A percentile compares a stretch with the other conserved stretches of the same genome.
phyloP scores from a whole-genome alignment of 1,140 invertebrate genomes.

The Pararge aegeria region DNA sequence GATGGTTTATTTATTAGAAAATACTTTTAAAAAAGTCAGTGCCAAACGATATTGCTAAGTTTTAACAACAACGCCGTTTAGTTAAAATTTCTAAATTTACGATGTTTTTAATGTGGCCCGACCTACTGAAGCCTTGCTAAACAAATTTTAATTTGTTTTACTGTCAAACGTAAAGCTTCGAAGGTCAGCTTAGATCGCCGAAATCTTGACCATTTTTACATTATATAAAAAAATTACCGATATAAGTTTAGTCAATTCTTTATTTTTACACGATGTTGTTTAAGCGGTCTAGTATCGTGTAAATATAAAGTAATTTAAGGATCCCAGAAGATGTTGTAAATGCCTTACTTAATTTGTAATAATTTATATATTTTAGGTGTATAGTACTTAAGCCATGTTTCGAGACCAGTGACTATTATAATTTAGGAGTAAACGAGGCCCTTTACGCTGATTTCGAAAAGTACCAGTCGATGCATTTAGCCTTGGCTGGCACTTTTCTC shows the following conservation, averaged over 20 bases:
- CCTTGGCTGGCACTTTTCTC: constrained; percentile 69
- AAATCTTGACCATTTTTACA: constrained; percentile 76
- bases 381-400: constrained; percentile 80
- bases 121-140: constrained; percentile 18
- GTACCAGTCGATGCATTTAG: constrained; percentile 55
- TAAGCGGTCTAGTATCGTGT: constrained; percentile 66
- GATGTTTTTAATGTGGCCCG: constrained; percentile 32
- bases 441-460: constrained; percentile 58
- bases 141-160: not conserved
- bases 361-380: constrained; percentile 80
- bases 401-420: constrained; percentile 78
- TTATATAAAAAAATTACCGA: constrained; percentile 72
- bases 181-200: constrained; percentile 71
- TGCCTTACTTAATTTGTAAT: constrained; percentile 79
- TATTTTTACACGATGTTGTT: constrained; percentile 74
- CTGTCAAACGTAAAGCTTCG: constrained; percentile 43
- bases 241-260: constrained; percentile 77
- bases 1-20: constrained; percentile 59
- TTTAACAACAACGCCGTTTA: constrained; percentile 57
- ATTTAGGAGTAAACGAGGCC: constrained; percentile 73
- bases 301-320: constrained; percentile 70
- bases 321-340: constrained; percentile 77
- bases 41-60: constrained; percentile 78
- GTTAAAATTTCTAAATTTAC: constrained; percentile 53
- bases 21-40: constrained; percentile 64